Evolutionary conservation across 1,140 invertebrate species (phyloP).

Genomic region (Cryptotermes secundus): DNA sequence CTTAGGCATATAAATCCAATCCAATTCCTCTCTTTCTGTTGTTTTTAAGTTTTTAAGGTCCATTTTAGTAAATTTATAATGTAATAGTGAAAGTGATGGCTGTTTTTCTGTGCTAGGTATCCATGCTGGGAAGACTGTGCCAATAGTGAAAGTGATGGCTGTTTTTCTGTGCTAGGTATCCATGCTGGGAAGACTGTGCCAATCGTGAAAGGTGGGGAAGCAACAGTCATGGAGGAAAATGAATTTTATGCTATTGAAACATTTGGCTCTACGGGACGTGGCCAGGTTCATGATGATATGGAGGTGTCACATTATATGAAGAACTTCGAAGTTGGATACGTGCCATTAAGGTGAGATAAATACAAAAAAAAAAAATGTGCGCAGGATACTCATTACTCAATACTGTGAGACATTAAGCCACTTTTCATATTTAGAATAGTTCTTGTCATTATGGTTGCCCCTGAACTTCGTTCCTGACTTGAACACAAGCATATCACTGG

Average conservation of each 20-base stretch:
- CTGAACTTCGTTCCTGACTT: no score
- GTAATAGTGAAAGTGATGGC: neutral
- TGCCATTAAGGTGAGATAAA: conserved; percentile 67
- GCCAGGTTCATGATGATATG: conserved; percentile 97
- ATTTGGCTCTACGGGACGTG: conserved; percentile 97
- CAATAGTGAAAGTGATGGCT: conserved; percentile 45
- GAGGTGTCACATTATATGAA: conserved; percentile 99
- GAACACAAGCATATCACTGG: no score
- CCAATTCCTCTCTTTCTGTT: no score
- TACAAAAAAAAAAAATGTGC: no score
- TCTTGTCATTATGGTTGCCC: no score
- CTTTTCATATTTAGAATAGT: no score
- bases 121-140: conserved; percentile 99
- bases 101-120: conserved; percentile 64
- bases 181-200: conserved; percentile 99
- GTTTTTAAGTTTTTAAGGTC: no score
- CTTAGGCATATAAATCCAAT: no score
- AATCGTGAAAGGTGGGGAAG: conserved; percentile 98
- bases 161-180: conserved; percentile 65
- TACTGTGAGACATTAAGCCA: no score
- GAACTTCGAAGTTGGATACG: conserved; percentile 92
- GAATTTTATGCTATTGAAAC: conserved; percentile 99
- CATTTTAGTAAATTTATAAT: neutral
- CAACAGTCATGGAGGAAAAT: conserved; percentile 97
- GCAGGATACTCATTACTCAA: no score